Evolutionary conservation across 2,113 vertebrate genomes (phyloP).

Genomic region (Eurypyga helias): DNA sequence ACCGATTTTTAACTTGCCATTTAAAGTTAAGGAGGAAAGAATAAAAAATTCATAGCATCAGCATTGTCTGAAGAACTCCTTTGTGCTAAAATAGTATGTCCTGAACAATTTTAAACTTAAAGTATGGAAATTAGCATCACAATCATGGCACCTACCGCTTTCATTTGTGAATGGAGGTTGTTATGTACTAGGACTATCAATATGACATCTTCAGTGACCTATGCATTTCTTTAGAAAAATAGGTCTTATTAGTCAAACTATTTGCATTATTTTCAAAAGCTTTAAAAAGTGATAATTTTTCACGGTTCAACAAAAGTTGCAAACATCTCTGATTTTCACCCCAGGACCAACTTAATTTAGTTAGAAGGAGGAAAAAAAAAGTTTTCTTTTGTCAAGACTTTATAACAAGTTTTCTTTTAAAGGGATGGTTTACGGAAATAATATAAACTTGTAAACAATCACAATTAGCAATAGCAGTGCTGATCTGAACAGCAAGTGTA

Average conservation of each 20-base stretch:
- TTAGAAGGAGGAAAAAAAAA: accelerated
- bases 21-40: not conserved
- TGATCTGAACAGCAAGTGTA: not conserved
- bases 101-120: not conserved
- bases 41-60: conserved; percentile 24
- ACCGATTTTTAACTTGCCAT: conserved; percentile 12
- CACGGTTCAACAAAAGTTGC: not conserved
- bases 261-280: not conserved
- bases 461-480: not conserved
- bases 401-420: not conserved
- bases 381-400: not conserved
- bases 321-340: not conserved
- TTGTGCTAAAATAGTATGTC: conserved; percentile 4
- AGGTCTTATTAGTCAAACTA: not conserved
- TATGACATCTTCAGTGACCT: not conserved
- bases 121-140: not conserved
- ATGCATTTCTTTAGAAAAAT: not conserved
- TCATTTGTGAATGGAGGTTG: not conserved
- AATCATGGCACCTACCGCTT: not conserved
- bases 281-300: not conserved
- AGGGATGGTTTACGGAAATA: not conserved
- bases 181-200: not conserved
- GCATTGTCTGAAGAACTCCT: not conserved
- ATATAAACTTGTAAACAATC: not conserved
- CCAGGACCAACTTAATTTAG: not conserved